These are phyloP conservation scores for Melanotaenia nigrans DNA, from an alignment of 2,797 vertebrate species.

Conservation along the genomic window DNA sequence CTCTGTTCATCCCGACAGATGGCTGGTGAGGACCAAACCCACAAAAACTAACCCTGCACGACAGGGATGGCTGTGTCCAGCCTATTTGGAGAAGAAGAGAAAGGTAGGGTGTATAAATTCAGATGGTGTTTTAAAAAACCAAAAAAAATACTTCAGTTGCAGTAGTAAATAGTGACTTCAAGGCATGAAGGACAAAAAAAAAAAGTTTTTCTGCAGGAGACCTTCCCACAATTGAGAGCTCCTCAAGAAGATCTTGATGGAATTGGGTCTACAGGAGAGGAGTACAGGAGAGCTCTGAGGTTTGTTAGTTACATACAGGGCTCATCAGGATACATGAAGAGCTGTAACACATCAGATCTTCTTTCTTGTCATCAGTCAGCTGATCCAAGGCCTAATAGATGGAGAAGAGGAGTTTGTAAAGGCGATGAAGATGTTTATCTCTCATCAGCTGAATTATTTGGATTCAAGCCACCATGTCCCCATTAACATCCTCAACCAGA, in stretches of 20 bases:
- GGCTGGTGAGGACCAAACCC: conserved; percentile 97
- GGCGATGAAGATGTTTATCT: conserved; percentile 87
- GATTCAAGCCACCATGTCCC: conserved; percentile 82
- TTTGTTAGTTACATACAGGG: conserved; percentile 54
- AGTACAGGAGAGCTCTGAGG: conserved; percentile 91
- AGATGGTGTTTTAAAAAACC: background rate
- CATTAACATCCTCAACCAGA: conserved; percentile 85
- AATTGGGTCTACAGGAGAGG: conserved; percentile 89
- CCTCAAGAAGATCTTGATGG: conserved; percentile 76
- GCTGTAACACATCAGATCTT: background rate
- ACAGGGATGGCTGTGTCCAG: conserved; percentile 98
- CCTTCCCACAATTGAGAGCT: conserved; percentile 64
- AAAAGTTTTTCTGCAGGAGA: conserved; percentile 62
- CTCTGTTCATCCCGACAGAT: conserved; percentile 91
- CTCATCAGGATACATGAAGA: background rate
- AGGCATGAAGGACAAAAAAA: background rate
- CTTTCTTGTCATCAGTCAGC: conserved; percentile 74
- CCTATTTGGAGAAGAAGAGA: conserved; percentile 94
- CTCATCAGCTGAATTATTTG: conserved; percentile 84
- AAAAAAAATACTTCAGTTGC: background rate
- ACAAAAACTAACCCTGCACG: conserved; percentile 91
- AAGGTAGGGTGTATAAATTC: conserved; percentile 80
- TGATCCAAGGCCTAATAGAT: conserved; percentile 89
- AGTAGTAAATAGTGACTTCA: background rate
- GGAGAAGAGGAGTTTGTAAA: conserved; percentile 91